Percentiles rank a stretch among this genome's conserved stretches.
Conservation (phyloP, 2,888 invertebrate species). For the Himalopsyche japonica region DNA sequence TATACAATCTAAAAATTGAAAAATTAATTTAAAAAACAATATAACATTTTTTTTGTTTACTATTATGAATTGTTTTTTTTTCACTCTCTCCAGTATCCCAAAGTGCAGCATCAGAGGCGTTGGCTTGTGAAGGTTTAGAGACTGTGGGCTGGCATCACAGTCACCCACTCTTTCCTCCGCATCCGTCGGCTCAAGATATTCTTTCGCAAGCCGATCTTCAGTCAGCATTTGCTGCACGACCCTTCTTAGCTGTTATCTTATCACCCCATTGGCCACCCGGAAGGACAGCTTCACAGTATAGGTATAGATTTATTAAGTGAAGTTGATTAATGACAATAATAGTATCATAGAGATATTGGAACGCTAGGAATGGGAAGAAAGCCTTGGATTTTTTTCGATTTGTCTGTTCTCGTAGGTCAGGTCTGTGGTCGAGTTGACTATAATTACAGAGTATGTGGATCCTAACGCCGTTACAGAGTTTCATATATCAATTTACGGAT, state of each 20-base stretch:
- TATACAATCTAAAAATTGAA: too few species aligned
- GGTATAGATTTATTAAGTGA: conserved; percentile 43
- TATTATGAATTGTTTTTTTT: conserved; percentile 5
- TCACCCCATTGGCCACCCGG: conserved; percentile 66
- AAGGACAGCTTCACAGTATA: conserved; percentile 59
- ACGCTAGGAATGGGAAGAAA: too few species aligned
- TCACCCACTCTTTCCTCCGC: conserved; percentile 71
- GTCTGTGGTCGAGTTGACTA: too few species aligned
- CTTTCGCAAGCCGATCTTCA: conserved; percentile 67
- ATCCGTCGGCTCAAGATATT: conserved; percentile 72
- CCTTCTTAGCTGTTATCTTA: conserved; percentile 68
- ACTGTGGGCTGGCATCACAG: conserved; percentile 80
- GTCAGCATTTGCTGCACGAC: conserved; percentile 55
- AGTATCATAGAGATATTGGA: too few species aligned
- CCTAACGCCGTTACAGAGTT: too few species aligned
- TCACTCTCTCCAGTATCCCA: conserved; percentile 57
- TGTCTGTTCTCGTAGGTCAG: too few species aligned
- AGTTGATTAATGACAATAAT: too few species aligned
- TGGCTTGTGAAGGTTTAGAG: conserved; percentile 53
- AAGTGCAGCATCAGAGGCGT: conserved; percentile 62
- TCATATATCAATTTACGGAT: too few species aligned
- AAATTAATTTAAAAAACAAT: too few species aligned
- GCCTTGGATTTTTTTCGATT: too few species aligned
- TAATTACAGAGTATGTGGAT: too few species aligned
- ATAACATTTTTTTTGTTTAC: background rate